A percentile compares a stretch with the other conserved stretches of the same genome.
Conservation (phyloP, 2,113 vertebrate genomes). For the Mustelus asterias region DNA sequence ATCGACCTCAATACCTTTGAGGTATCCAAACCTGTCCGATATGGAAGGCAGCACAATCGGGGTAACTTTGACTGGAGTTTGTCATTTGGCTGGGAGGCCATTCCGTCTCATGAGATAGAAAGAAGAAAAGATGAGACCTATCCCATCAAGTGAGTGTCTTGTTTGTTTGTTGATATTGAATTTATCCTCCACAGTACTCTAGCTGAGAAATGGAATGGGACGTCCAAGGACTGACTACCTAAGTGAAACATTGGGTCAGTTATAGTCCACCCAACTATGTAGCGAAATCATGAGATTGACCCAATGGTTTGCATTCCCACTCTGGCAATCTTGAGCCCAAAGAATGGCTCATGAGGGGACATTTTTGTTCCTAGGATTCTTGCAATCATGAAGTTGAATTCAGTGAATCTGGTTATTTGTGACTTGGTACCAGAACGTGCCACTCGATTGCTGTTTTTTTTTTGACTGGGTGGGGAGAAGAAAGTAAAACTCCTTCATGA, state of each 20-base stretch:
- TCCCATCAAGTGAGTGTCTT: slow-evolving; percentile 76
- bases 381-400: background rate
- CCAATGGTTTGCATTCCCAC: background rate
- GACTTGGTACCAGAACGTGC: background rate
- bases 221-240: background rate
- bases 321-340: background rate
- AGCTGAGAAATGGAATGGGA: background rate
- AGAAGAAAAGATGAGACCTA: slow-evolving; percentile 86
- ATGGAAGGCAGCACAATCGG: slow-evolving; percentile 67
- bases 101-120: slow-evolving; percentile 63
- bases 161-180: background rate
- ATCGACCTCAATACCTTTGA: slow-evolving; percentile 83
- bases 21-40: slow-evolving; percentile 72
- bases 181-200: background rate
- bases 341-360: background rate
- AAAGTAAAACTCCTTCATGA: too few relatives aligned
- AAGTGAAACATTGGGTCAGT: background rate
- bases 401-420: background rate
- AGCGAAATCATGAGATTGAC: background rate
- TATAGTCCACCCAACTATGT: background rate
- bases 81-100: slow-evolving; percentile 79
- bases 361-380: background rate
- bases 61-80: slow-evolving; percentile 96
- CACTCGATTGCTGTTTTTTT: too few relatives aligned
- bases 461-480: too few relatives aligned